These are phyloP conservation scores for Cinara cedri DNA, from an alignment of 2,888 invertebrate species.

Conservation along the genomic window DNA sequence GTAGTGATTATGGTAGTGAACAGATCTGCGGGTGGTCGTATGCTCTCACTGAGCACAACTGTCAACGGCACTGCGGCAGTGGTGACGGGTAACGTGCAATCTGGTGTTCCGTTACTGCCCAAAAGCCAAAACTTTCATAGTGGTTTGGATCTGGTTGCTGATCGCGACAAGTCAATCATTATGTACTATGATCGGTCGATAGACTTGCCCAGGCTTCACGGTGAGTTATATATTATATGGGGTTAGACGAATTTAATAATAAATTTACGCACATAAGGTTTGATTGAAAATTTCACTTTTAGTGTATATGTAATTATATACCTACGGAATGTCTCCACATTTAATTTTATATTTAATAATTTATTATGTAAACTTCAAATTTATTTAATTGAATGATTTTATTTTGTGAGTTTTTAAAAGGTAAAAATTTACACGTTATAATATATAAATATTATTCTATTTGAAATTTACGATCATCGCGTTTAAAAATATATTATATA, in stretches of 20 bases:
- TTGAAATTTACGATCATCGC: too few species aligned
- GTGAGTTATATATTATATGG: slow-evolving; percentile 27
- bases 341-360: too few species aligned
- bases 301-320: too few species aligned
- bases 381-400: too few species aligned
- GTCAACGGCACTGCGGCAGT: slow-evolving; percentile 20
- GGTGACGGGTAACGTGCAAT: slow-evolving; percentile 30
- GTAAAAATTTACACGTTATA: too few species aligned
- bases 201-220: slow-evolving; percentile 53
- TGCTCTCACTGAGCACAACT: slow-evolving; percentile 40
- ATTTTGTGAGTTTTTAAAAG: too few species aligned
- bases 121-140: slow-evolving; percentile 89
- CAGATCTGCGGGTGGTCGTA: slow-evolving; percentile 51
- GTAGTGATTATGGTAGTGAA: slow-evolving; percentile 53
- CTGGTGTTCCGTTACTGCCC: slow-evolving; percentile 29
- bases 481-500: too few species aligned
- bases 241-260: too few species aligned
- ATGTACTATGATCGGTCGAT: slow-evolving; percentile 46
- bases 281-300: too few species aligned
- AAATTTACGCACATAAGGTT: not conserved
- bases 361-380: too few species aligned
- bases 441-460: too few species aligned
- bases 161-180: slow-evolving; percentile 63
- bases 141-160: slow-evolving; percentile 80
- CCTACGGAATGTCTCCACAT: too few species aligned